phyloP scores from a whole-genome alignment of 2,113 vertebrate genomes.

The Gymnorhina tibicen region DNA sequence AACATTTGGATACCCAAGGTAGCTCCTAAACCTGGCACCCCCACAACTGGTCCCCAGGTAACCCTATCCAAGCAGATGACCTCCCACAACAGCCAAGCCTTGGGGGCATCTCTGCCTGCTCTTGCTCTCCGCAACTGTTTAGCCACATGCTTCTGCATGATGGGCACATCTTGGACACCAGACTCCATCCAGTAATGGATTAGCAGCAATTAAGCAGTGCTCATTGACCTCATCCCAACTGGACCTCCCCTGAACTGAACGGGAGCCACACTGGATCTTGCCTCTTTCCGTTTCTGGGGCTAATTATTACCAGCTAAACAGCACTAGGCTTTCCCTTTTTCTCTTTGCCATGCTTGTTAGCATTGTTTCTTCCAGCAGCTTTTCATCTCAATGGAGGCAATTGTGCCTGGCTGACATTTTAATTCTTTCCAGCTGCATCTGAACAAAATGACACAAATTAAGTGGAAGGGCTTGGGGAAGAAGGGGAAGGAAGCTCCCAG shows the following conservation, averaged over 20 bases:
- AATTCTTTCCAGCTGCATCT: constrained; percentile 65
- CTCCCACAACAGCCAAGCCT: not conserved
- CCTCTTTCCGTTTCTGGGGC: not conserved
- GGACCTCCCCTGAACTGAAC: constrained; percentile 23
- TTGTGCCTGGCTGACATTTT: constrained; percentile 64
- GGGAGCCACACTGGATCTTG: not conserved
- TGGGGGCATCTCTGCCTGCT: not conserved
- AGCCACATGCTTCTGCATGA: not conserved
- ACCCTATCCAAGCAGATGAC: not conserved
- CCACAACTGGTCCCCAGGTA: not conserved
- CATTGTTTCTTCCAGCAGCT: constrained; percentile 49
- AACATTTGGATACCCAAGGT: not conserved
- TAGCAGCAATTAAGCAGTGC: not conserved
- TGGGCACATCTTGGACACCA: not conserved
- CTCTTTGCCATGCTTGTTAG: constrained; percentile 47
- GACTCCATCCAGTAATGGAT: not conserved
- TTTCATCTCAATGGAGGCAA: constrained; percentile 57
- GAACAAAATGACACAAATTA: constrained; percentile 49
- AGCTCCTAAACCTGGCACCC: not conserved
- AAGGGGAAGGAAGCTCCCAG: not conserved
- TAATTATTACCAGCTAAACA: constrained; percentile 46
- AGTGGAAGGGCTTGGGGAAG: constrained; percentile 31
- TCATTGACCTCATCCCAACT: not conserved
- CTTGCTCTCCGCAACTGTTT: not conserved
- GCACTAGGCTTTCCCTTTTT: constrained; percentile 47